Percentiles rank a stretch among this genome's conserved stretches.
phyloP scores from a whole-genome alignment of 2,113 vertebrate genomes.

The Nothobranchius kuhntae region DNA sequence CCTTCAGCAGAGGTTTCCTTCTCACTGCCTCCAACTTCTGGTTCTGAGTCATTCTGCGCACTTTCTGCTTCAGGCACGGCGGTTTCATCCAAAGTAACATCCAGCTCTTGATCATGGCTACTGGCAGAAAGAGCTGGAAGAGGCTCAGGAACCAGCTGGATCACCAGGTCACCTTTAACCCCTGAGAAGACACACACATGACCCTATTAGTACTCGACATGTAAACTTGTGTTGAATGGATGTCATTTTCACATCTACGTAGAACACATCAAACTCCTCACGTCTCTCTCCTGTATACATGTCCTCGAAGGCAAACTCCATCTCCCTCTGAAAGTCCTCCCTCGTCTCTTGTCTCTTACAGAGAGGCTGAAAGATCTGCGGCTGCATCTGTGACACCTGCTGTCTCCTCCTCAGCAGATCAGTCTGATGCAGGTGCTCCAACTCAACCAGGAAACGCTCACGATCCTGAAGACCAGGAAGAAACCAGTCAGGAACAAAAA shows the following conservation, averaged over 20 bases:
- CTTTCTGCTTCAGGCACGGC: conserved; percentile 3
- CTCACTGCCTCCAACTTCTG: conserved; percentile 7
- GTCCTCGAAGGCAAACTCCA: conserved; percentile 94
- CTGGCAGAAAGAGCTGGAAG: conserved; percentile 78
- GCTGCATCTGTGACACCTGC: conserved; percentile 81
- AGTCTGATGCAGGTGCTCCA: conserved; percentile 86
- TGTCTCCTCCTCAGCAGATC: conserved; percentile 85
- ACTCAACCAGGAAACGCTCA: conserved; percentile 84
- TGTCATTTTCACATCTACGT: not conserved
- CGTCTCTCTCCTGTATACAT: conserved; percentile 86
- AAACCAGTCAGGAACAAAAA: not conserved
- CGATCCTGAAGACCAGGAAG: conserved; percentile 76
- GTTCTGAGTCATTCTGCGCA: conserved; percentile 2
- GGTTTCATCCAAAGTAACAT: conserved; percentile 83
- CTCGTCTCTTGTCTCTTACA: conserved; percentile 80
- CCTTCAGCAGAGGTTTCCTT: conserved; percentile 33
- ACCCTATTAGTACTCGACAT: no score
- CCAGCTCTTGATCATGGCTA: conserved; percentile 85
- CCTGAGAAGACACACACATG: conserved; percentile 60
- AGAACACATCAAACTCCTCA: conserved; percentile 64
- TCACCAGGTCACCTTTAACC: conserved; percentile 84
- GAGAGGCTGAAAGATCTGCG: conserved; percentile 83
- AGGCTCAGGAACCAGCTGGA: conserved; percentile 88
- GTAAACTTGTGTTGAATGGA: not conserved
- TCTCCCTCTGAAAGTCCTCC: conserved; percentile 88